phyloP scores from a whole-genome alignment of 2,888 invertebrate species.

The Elysia crispata region DNA sequence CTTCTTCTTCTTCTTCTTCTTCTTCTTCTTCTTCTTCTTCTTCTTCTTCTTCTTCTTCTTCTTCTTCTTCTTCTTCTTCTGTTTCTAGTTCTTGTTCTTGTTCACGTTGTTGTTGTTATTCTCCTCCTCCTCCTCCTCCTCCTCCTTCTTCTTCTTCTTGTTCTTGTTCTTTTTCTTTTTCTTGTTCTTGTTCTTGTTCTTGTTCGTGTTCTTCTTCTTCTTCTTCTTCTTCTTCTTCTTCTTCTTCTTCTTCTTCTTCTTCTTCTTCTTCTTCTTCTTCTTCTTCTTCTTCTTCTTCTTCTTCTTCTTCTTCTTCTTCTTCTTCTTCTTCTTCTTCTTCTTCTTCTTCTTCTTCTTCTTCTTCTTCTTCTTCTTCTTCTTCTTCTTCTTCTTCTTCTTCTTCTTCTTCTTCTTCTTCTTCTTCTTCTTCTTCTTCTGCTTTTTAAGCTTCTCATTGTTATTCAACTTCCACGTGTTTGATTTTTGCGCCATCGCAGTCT shows the following conservation, averaged over 20 bases:
- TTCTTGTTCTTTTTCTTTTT: constrained; percentile 24
- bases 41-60: not conserved
- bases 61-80: not conserved
- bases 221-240: constrained; percentile 39
- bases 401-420: too few relatives aligned
- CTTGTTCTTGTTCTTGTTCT: constrained; percentile 1
- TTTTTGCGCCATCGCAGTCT: too few relatives aligned
- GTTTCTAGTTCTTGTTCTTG: not conserved
- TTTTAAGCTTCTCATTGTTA: too few relatives aligned
- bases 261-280: not conserved
- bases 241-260: constrained; percentile 21
- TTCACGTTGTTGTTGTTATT: too few relatives aligned
- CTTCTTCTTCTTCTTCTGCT: too few relatives aligned
- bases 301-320: not conserved
- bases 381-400: too few relatives aligned
- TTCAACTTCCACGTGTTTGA: too few relatives aligned
- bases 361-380: not conserved
- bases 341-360: constrained; percentile 11
- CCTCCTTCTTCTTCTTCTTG: not conserved
- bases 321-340: not conserved
- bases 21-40: not conserved
- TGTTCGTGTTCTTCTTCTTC: not conserved
- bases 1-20: not conserved
- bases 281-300: constrained; percentile 10
- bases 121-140: not conserved